phyloP scores from a whole-genome alignment of 1,140 invertebrate species.

The Monomorium pharaonis region DNA sequence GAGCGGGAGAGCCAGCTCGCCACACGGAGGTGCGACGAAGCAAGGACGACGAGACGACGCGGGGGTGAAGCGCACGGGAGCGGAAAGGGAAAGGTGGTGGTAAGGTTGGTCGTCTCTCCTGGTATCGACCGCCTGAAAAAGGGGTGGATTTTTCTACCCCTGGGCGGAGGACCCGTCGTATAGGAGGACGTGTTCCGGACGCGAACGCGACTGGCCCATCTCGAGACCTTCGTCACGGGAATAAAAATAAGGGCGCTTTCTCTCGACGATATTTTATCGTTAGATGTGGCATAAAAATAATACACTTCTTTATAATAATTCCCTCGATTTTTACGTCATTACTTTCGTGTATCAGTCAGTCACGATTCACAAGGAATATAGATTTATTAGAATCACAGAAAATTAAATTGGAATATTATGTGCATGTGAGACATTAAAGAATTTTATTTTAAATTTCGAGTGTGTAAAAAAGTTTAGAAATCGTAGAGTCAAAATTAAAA shows the following conservation, averaged over 20 bases:
- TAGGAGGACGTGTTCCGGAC: slow-evolving; percentile 73
- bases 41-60: slow-evolving; percentile 78
- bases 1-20: slow-evolving; percentile 47
- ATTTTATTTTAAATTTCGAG: neutral
- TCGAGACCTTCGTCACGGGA: slow-evolving; percentile 53
- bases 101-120: slow-evolving; percentile 78
- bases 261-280: neutral
- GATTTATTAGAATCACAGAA: neutral
- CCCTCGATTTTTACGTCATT: neutral
- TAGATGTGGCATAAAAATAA: neutral
- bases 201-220: slow-evolving; percentile 70
- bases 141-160: slow-evolving; percentile 82
- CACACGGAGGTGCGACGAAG: slow-evolving; percentile 74
- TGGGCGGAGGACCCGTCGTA: slow-evolving; percentile 73
- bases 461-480: neutral
- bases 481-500: neutral
- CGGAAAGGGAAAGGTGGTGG: slow-evolving; percentile 73
- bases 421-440: neutral
- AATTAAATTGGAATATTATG: neutral
- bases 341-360: neutral
- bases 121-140: slow-evolving; percentile 83
- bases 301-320: too few relatives aligned
- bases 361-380: neutral
- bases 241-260: slow-evolving; percentile 23
- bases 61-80: slow-evolving; percentile 67